Evolutionary conservation across 2,113 vertebrate species (phyloP), one percentile per base, ranked within the genome.

Genomic region (Prionailurus viverrinus): DNA sequence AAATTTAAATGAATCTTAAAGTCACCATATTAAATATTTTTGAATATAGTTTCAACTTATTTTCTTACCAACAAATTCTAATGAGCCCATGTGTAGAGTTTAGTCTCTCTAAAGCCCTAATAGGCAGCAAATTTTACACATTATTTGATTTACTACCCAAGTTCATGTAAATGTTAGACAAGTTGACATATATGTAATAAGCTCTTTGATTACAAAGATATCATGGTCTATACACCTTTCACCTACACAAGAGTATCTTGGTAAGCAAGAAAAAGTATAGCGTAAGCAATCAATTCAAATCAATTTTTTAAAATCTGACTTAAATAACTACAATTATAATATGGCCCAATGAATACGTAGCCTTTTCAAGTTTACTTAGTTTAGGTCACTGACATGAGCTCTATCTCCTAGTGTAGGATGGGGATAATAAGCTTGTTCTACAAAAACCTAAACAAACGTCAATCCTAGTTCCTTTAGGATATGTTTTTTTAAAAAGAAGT

Each of bases 1-100:
- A 93, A 93, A 71, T 71, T 33, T 69, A 92, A 92, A 76, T 81
- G 63, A 94, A 82, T 13, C 23, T 94, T 74, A 89, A 96, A 89
- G 92, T 81, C 55, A 93, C 36, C 71, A 65, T 7, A 58, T 45
- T 69, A 96, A 83, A 65, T 58, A 80, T 76, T 84, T 96, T 80
- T 11, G 78, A 90, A 76, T 58, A 76, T 11, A 93, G 23, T 36
- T 79, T 61, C 33, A 51, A 88, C 16, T 82, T 81, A 92, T 76
- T 94, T 89, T 89, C 69, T 95, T 71, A 82, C 7, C 86, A 21
- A 31, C 21, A 97, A 93, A 25, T 65, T 63, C 31, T 71, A 86
- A 69, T 53, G 41, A 65, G 80, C 19, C 7, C 68, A 58, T n/a
- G 23, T 66, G 5, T 74, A 96, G 71, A 89, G 61, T 61, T 61